Base-by-base conservation (phyloP, 2,113 vertebrate genomes). In the Otis tarda region DNA sequence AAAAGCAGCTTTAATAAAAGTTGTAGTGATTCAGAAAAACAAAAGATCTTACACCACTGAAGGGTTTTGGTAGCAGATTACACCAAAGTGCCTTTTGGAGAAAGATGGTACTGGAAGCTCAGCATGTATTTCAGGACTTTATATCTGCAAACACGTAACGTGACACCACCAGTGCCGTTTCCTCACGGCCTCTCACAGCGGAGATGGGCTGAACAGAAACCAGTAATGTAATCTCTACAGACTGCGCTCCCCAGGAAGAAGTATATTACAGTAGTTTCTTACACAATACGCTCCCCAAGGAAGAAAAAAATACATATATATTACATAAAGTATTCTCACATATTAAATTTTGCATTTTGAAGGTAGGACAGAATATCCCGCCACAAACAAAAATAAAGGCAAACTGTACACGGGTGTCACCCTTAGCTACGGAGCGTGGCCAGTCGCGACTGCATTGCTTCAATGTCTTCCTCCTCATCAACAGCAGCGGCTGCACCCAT, bases 401-500 rank as follows among this genome's bases (percentile, higher is more conserved):
- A 39, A 21, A 17, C 67, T 75, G 49, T 83, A 75, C 31, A n/a
- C 3, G 2, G 1, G 11, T 18, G 41, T 6, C 37, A 11, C 0
- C 78, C 96, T 98, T 98, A 99, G 98, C 99, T 99, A 35, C 99
- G 98, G 49, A 99, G 98, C 1, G 99, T 99, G 19, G 98, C 99
- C 87, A 99, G 53, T 11, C 99, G 98, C 0, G 99, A 99, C 98
- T 99, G 99, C 99, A 99, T 99, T 0, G 98, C 99, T 86, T 99
- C 99, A 22, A 99, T 98, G 94, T 99, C 99, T 25, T 99, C 99
- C 61, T 99, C 99, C 85, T 99, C 99, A 1, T 99, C 98, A 19
- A 98, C 99, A 0, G 98, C 99, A 3, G 98, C 99, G 0, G 97
- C 95, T 0, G 99, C 99, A 50, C 98, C 99, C 31, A 37, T 17